phyloP scores from a whole-genome alignment of 2,888 invertebrate species.

The Abscondita cerata region DNA sequence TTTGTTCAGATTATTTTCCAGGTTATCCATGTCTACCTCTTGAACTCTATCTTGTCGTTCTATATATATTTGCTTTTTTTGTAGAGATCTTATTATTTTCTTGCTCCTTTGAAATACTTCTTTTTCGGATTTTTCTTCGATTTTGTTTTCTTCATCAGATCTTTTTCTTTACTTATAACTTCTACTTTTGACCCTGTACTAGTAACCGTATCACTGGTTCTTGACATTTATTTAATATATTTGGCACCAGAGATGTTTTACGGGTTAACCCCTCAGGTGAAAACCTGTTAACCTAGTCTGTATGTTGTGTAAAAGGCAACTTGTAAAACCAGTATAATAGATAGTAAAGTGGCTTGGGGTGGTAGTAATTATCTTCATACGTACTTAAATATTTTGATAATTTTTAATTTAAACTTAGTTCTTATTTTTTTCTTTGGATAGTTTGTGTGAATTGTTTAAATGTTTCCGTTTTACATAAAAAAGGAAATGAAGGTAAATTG shows the following conservation, averaged over 20 bases:
- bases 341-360: no score
- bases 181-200: no score
- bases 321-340: no score
- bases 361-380: no score
- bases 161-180: background rate
- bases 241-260: background rate
- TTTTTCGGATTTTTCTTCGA: no score
- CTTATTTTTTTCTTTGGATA: no score
- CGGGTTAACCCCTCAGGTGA: background rate
- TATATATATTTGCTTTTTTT: background rate
- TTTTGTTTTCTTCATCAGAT: background rate
- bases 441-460: no score
- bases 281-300: background rate
- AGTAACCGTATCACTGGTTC: background rate
- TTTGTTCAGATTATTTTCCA: background rate
- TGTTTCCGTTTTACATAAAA: no score
- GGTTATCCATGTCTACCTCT: background rate
- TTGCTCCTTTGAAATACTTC: no score
- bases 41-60: background rate
- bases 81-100: background rate
- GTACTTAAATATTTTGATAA: no score
- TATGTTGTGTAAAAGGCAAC: background rate
- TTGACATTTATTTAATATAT: background rate
- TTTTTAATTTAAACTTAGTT: no score
- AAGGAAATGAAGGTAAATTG: no score